Conservation (phyloP, 2,113 vertebrate genomes). For the Psittacus erithacus region DNA sequence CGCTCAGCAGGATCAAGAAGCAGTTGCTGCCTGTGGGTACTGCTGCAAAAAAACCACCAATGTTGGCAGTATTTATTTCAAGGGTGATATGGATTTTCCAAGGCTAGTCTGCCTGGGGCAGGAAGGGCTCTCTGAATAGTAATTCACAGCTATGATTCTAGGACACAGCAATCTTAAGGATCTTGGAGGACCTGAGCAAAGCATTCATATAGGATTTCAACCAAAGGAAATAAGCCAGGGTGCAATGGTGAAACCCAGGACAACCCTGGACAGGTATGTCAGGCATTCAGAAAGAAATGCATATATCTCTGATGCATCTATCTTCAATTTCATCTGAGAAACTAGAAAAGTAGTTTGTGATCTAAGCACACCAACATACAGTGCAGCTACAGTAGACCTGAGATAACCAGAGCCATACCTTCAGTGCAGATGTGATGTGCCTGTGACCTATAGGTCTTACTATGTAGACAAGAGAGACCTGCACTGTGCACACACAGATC, state of each 20-base stretch:
- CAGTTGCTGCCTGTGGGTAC: neutral
- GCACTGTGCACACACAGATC: neutral
- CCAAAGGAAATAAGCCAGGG: neutral
- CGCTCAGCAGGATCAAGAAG: constrained; percentile 47
- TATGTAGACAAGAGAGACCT: neutral
- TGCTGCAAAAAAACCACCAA: neutral
- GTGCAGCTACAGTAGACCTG: neutral
- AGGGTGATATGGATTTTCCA: neutral
- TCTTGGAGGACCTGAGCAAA: neutral
- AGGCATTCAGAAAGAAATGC: neutral
- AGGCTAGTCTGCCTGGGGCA: neutral
- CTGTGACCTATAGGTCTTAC: neutral
- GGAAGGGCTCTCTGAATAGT: neutral
- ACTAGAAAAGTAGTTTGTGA: neutral
- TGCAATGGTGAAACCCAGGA: neutral
- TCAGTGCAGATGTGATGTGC: neutral
- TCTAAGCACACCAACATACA: neutral
- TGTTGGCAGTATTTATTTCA: constrained; percentile 12
- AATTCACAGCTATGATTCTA: neutral
- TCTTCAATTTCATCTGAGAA: neutral
- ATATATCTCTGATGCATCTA: neutral
- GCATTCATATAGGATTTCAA: neutral
- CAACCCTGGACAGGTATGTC: neutral
- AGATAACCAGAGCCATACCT: neutral
- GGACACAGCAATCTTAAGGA: neutral